phyloP scores from a whole-genome alignment of 2,113 vertebrate species.

The Ptilonorhynchus violaceus region DNA sequence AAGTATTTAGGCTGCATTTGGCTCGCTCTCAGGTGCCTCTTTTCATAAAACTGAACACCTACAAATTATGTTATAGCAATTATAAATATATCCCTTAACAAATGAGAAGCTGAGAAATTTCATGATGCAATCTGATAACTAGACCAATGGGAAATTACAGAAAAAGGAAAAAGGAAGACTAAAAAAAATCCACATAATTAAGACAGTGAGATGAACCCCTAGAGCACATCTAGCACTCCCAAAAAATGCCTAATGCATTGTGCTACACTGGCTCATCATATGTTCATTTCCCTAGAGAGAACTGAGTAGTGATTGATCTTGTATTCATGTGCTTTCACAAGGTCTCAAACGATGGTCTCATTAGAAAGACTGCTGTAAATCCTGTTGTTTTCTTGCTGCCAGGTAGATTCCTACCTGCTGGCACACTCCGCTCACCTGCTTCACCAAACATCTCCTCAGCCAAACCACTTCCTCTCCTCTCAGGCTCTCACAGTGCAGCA shows the following conservation, averaged over 20 bases:
- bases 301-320: neutral
- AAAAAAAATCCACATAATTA: neutral
- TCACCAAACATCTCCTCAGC: neutral
- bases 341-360: neutral
- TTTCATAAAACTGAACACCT: neutral
- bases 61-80: neutral
- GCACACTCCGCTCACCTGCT: neutral
- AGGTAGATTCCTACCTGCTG: neutral
- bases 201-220: neutral
- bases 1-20: neutral
- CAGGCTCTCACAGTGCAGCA: neutral
- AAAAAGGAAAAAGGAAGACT: neutral
- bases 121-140: neutral
- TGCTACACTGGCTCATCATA: neutral
- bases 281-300: neutral
- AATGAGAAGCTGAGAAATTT: neutral
- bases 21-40: neutral
- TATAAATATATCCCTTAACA: neutral
- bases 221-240: neutral
- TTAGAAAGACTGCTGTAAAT: neutral
- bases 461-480: neutral
- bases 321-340: neutral
- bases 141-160: neutral
- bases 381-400: neutral
- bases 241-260: neutral